Conservation (phyloP, 2,888 invertebrate genomes). For the Ariolimax columbianus region DNA sequence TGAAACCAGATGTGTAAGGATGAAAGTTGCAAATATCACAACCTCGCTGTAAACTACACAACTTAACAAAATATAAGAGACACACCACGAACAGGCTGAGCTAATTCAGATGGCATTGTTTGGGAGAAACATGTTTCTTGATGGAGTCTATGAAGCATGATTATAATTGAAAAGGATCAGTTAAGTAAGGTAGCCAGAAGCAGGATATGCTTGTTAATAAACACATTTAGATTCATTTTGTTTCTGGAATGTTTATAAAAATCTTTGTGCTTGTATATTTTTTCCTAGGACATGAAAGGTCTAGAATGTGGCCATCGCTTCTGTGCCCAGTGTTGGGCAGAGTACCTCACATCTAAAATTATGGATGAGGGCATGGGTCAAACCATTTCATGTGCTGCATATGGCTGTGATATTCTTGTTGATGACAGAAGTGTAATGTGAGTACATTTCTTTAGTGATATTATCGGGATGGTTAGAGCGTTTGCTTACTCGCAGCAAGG, state of each 20-base stretch:
- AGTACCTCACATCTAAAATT: conserved; percentile 98
- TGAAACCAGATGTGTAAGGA: too few species aligned
- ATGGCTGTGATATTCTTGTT: conserved; percentile 96
- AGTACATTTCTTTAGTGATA: conserved; percentile 61
- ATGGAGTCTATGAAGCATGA: too few species aligned
- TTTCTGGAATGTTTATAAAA: neutral
- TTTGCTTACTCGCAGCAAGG: too few species aligned
- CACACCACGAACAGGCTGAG: too few species aligned
- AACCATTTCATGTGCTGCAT: conserved; percentile 97
- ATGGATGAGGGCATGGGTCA: conserved; percentile 95
- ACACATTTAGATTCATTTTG: neutral
- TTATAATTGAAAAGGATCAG: too few species aligned
- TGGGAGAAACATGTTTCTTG: too few species aligned
- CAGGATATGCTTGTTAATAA: neutral
- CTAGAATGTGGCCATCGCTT: conserved; percentile 97
- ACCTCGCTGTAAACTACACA: too few species aligned
- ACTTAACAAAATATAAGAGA: too few species aligned
- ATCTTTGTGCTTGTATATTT: neutral
- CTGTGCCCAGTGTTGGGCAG: conserved; percentile 96
- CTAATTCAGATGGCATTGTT: too few species aligned
- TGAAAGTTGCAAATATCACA: too few species aligned
- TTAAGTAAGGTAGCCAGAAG: too few species aligned
- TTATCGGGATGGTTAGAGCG: neutral
- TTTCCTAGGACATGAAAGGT: conserved; percentile 89
- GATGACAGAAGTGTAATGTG: conserved; percentile 97